These are phyloP conservation scores for Octonoba sinensis DNA, from an alignment of 2,888 invertebrate species.

Conservation along the genomic window DNA sequence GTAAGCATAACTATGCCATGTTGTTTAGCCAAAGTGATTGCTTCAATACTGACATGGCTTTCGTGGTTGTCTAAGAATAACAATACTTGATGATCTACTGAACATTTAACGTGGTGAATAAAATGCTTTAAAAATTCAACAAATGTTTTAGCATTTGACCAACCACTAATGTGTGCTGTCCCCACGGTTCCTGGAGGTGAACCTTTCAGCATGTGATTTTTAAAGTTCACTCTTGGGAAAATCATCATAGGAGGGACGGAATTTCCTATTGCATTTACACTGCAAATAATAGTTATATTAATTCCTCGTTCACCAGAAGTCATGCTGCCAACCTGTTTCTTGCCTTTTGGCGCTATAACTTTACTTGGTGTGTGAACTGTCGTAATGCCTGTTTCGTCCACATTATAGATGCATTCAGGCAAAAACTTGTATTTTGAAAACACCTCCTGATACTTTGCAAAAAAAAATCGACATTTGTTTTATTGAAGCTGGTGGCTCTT, in stretches of 20 bases:
- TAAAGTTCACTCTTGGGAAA: conserved; percentile 73
- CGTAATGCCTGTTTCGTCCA: conserved; percentile 30
- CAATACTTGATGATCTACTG: conserved; percentile 11
- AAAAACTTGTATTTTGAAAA: conserved; percentile 23
- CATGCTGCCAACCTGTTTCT: conserved; percentile 29
- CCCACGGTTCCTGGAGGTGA: conserved; percentile 78
- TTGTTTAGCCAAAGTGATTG: conserved; percentile 17
- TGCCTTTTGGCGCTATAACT: conserved; percentile 23
- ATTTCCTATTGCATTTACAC: conserved; percentile 70
- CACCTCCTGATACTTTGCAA: conserved; percentile 13
- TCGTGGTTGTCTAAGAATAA: conserved; percentile 22
- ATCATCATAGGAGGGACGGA: conserved; percentile 70
- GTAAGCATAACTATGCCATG: conserved; percentile 12
- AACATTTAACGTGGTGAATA: conserved; percentile 16
- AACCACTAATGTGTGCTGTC: conserved; percentile 46
- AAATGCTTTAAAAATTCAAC: conserved; percentile 29
- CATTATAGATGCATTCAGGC: conserved; percentile 29
- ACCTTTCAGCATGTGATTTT: conserved; percentile 77
- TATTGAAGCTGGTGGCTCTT: conserved; percentile 31
- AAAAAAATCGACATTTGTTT: conserved; percentile 26
- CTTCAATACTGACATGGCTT: conserved; percentile 19
- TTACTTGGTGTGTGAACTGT: conserved; percentile 18
- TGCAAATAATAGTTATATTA: conserved; percentile 46
- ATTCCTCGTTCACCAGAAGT: conserved; percentile 25
- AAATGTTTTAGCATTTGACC: conserved; percentile 23